phyloP scores from a whole-genome alignment of 64 coral and sea anemone species.

The Montipora cactus region DNA sequence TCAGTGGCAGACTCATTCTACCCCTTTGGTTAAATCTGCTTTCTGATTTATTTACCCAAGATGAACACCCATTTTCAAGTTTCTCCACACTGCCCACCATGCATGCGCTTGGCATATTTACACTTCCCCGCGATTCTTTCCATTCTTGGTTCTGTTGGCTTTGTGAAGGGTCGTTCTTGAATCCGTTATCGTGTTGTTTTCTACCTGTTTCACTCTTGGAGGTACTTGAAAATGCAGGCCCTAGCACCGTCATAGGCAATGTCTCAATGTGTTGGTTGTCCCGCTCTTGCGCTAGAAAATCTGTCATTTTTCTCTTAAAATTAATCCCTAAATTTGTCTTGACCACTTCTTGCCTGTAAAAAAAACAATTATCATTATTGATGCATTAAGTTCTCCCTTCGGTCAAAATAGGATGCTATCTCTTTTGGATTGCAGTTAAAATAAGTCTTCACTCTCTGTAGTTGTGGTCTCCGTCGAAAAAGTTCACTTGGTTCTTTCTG shows the following conservation, averaged over 20 bases:
- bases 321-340: not conserved
- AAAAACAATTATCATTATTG: not conserved
- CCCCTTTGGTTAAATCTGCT: not conserved
- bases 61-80: not conserved
- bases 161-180: not conserved
- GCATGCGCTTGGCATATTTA: not conserved
- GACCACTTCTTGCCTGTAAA: not conserved
- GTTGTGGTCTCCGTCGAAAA: too few species aligned
- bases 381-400: too few species aligned
- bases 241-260: not conserved
- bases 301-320: not conserved
- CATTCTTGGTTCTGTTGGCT: not conserved
- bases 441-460: too few species aligned
- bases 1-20: slow-evolving; percentile 45
- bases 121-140: not conserved
- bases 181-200: not conserved
- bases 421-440: too few species aligned
- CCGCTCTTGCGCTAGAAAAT: not conserved
- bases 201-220: not conserved
- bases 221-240: not conserved
- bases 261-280: not conserved
- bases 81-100: not conserved
- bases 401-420: too few species aligned
- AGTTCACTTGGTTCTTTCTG: too few species aligned
- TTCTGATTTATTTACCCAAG: not conserved